Evolutionary conservation across 2,797 vertebrate species (phyloP).

Genomic region (Rallus crepitans): DNA sequence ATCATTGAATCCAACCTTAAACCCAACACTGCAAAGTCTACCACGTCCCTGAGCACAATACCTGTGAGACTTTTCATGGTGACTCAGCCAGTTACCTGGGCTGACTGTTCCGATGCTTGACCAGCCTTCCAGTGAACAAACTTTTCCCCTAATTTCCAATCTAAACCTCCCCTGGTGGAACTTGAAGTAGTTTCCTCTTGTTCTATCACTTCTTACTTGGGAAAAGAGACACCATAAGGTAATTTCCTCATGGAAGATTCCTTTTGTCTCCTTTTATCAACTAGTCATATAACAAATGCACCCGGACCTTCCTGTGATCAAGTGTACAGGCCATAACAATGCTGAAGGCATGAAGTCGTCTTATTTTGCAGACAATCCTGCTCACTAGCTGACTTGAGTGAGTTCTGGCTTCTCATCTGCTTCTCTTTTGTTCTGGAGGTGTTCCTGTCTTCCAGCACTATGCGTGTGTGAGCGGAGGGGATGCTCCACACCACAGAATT

Average conservation of each 20-base stretch:
- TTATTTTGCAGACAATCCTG: background rate
- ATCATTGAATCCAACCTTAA: background rate
- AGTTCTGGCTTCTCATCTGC: background rate
- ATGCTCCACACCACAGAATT: background rate
- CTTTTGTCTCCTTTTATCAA: background rate
- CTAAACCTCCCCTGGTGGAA: background rate
- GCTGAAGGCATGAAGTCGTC: background rate
- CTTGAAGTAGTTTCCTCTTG: background rate
- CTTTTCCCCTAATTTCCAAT: background rate
- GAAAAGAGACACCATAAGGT: background rate
- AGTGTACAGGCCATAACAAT: background rate
- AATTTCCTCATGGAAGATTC: background rate
- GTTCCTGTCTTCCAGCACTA: background rate
- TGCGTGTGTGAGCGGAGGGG: background rate
- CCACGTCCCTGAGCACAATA: background rate
- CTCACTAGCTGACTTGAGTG: background rate
- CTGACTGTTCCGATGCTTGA: background rate
- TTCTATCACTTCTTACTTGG: background rate
- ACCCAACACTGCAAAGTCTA: background rate
- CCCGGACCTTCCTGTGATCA: background rate
- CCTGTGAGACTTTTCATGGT: background rate
- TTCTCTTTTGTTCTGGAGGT: background rate
- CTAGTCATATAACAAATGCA: background rate
- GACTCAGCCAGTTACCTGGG: background rate
- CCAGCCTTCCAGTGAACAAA: background rate